These are phyloP conservation scores for Muscidifurax raptorellus DNA, from an alignment of 1,140 invertebrate genomes.

Conservation along the genomic window DNA sequence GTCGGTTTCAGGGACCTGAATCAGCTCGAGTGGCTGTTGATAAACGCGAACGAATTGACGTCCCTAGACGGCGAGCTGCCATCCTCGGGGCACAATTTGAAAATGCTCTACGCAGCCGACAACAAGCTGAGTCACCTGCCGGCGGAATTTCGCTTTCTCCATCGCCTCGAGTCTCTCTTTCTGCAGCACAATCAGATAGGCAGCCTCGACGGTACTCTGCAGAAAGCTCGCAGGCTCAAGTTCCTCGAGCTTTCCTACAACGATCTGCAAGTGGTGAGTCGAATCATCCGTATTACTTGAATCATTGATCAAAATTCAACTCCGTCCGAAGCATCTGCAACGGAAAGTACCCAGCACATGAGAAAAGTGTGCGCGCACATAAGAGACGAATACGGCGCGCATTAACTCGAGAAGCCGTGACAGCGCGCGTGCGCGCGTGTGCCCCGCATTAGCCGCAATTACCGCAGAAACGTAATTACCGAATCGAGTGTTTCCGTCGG, in stretches of 20 bases:
- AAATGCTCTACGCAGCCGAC: constrained; percentile 82
- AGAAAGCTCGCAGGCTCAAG: constrained; percentile 80
- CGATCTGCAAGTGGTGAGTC: constrained; percentile 82
- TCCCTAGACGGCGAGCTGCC: constrained; percentile 85
- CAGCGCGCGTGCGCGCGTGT: constrained; percentile 51
- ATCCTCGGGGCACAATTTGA: constrained; percentile 79
- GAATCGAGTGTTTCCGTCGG: constrained; percentile 59
- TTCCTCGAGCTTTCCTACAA: constrained; percentile 83
- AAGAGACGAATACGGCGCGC: background rate
- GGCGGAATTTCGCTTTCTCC: constrained; percentile 80
- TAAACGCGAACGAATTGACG: constrained; percentile 84
- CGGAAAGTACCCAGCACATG: background rate
- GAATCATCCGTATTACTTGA: too few species aligned
- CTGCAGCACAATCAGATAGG: constrained; percentile 83
- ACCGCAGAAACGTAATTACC: constrained; percentile 62
- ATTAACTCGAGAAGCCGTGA: constrained; percentile 20
- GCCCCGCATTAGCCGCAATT: constrained; percentile 58
- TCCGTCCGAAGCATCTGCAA: background rate
- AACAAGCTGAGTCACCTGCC: constrained; percentile 84
- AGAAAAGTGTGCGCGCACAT: too few species aligned
- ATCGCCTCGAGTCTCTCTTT: constrained; percentile 81
- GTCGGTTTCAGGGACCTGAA: constrained; percentile 77
- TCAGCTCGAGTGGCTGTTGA: constrained; percentile 84
- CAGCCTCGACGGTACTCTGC: constrained; percentile 81
- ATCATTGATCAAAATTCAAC: too few species aligned